Evolutionary conservation across 37 sponge, comb jelly and placozoan genomes (phyloP).

Genomic region (Diacarnus erythraeanus): DNA sequence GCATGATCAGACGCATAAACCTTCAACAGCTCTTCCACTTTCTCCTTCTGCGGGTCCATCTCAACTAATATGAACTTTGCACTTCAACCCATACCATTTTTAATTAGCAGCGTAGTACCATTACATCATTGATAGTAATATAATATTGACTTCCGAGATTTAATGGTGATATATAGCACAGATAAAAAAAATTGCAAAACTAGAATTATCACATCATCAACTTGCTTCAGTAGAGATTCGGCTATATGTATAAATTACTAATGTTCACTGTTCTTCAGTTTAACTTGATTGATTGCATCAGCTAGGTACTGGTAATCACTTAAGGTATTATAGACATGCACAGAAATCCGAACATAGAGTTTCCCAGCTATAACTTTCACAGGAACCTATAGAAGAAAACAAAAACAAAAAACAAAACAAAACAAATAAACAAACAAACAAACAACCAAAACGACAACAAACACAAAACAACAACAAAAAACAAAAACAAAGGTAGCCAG

Average conservation of each 20-base stretch:
- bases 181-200: too few species aligned
- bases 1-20: too few species aligned
- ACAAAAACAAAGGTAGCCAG: background rate
- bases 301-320: slow-evolving; percentile 41
- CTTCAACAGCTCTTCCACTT: too few species aligned
- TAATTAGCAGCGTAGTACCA: too few species aligned
- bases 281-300: slow-evolving; percentile 35
- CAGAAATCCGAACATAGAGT: slow-evolving; percentile 74
- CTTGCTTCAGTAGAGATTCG: too few species aligned
- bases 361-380: slow-evolving; percentile 54
- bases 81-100: too few species aligned
- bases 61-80: too few species aligned
- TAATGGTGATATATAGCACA: too few species aligned
- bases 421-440: background rate
- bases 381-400: slow-evolving; percentile 59
- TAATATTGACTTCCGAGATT: too few species aligned
- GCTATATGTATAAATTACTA: background rate
- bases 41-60: too few species aligned
- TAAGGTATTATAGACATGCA: slow-evolving; percentile 68
- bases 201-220: too few species aligned
- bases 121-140: too few species aligned
- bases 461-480: background rate
- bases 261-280: background rate
- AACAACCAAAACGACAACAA: background rate
- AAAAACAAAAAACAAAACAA: background rate